Conservation (phyloP, 1,140 invertebrate species). For the Adelges cooleyi region DNA sequence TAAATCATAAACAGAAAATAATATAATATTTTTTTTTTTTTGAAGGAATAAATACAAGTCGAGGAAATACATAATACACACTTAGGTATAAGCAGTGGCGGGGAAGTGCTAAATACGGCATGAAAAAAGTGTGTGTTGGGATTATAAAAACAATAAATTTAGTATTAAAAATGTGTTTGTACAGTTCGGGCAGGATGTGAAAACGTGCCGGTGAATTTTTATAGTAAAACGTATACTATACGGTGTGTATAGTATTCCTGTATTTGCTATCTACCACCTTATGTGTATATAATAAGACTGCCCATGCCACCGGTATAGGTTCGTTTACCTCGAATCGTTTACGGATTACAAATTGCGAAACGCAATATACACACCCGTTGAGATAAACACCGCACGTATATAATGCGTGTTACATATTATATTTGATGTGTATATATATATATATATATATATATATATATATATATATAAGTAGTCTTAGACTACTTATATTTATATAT, state of each 20-base stretch:
- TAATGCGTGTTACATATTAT: too few relatives aligned
- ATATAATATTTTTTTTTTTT: too few relatives aligned
- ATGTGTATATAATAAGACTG: neutral
- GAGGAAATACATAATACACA: too few relatives aligned
- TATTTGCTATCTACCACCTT: neutral
- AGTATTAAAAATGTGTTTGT: neutral
- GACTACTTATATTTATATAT: too few relatives aligned
- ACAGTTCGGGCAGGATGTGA: constrained; percentile 4
- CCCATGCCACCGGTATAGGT: neutral
- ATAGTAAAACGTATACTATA: constrained; percentile 7
- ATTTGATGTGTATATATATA: too few relatives aligned
- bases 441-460: too few relatives aligned
- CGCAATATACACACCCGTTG: too few relatives aligned
- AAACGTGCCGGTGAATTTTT: constrained; percentile 25
- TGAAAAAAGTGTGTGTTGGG: constrained; percentile 4
- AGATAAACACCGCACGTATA: too few relatives aligned
- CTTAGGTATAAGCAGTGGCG: too few relatives aligned
- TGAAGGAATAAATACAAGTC: too few relatives aligned
- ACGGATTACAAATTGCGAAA: constrained; percentile 14
- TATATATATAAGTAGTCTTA: too few relatives aligned
- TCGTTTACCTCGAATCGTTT: constrained; percentile 13
- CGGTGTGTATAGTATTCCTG: neutral
- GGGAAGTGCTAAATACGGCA: constrained; percentile 24
- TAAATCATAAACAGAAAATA: neutral
- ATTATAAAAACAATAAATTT: constrained; percentile 11